Percentiles rank a stretch among this genome's conserved stretches.
Conservation (phyloP, 1,140 invertebrate genomes). For the Cotesia chilonis region DNA sequence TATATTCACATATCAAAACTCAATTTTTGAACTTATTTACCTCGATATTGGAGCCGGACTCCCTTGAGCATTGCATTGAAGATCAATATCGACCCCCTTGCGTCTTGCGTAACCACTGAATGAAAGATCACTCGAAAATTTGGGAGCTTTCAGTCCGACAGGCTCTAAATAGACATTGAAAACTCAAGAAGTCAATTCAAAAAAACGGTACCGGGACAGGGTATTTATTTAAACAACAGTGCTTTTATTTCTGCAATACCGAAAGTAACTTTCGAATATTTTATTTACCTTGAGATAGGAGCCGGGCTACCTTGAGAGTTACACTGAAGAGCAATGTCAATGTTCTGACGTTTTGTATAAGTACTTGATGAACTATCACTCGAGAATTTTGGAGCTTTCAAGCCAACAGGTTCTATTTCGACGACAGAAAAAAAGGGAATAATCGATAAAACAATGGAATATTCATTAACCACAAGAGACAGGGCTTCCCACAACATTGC, state of each 20-base stretch:
- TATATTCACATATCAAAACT: too few relatives aligned
- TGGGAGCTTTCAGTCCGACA: constrained; percentile 67
- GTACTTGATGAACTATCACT: constrained; percentile 51
- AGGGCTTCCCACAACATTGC: not conserved
- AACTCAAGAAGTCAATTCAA: constrained; percentile 25
- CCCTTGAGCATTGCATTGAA: constrained; percentile 42
- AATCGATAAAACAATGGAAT: not conserved
- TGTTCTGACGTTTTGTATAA: constrained; percentile 35
- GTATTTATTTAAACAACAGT: constrained; percentile 47
- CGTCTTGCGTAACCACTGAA: constrained; percentile 38
- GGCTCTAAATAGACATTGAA: constrained; percentile 59
- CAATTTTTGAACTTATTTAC: constrained; percentile 15
- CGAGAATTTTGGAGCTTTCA: constrained; percentile 65
- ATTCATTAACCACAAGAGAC: not conserved
- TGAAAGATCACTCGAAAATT: constrained; percentile 60
- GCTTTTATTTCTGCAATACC: constrained; percentile 39
- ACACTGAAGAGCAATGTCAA: constrained; percentile 40
- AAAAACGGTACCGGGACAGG: constrained; percentile 9
- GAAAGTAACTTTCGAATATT: not conserved
- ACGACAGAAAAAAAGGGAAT: not conserved
- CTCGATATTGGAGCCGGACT: constrained; percentile 36
- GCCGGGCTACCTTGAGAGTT: constrained; percentile 41
- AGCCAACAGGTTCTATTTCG: constrained; percentile 67
- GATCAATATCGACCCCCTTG: constrained; percentile 36
- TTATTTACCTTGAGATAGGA: constrained; percentile 32